Base-by-base conservation (phyloP, 2,888 invertebrate species). In the Drosophila flavopinicola region DNA sequence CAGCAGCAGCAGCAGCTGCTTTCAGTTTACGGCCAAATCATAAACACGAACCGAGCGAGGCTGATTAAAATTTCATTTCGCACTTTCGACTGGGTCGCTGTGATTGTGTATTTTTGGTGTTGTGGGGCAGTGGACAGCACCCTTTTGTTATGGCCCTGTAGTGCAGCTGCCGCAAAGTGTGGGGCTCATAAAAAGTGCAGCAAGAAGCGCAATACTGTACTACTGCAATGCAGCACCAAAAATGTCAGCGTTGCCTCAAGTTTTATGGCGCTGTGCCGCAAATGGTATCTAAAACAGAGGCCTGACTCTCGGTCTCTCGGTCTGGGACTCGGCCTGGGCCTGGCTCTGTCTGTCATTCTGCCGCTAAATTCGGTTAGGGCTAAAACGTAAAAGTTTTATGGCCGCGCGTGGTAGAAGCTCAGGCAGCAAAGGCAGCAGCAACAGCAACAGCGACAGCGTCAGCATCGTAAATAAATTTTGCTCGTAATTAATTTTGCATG, bases 401-500 rank as follows among this genome's bases (percentile, higher is more conserved):
- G 80, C 58, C 68, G 61, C 58, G 44, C 54, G 29, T 44, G 38
- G 30, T 44, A 56, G 63, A 59, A 53, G 52, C 47, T 39, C 42
- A n/a, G n/a, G n/a, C n/a, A 13, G 41, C 35, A 51, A 52, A 41
- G 42, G 13, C 45, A 44, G 25, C 42, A 13, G 25, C 20, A 13
- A 11, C 38, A 33, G 38, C 44, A 60, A 53, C 57, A 44, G 49
- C 35, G 39, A 57, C 20, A 20, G 20, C 58, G 58, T 61, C 69
- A 68, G 68, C 75, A 53, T 72, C 75, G 87, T 80, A 80, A 83
- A 83, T 86, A 77, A 73, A 84, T 80, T 69, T 64, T 53, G 78
- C 58, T 49, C 52, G 85, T 85, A 85, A 83, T 83, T 83, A 84
- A 85, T 83, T 86, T 83, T 78, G 87, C 87, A 83, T 86, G 82